Evolutionary conservation across 1,140 invertebrate species (phyloP).

Genomic region (Cardiocondyla obscurior): DNA sequence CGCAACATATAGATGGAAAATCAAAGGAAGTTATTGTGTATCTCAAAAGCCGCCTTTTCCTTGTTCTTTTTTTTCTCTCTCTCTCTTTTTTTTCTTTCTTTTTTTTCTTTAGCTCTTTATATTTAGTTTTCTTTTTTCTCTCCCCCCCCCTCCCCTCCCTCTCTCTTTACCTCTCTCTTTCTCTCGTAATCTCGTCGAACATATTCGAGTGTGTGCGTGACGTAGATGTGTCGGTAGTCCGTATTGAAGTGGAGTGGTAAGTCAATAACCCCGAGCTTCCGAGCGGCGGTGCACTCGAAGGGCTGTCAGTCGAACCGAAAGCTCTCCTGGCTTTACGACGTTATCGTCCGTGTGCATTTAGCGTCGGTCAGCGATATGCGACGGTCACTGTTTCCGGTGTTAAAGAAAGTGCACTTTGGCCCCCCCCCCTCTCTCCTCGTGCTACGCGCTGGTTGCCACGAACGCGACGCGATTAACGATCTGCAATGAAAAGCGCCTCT

Average conservation of each 20-base stretch:
- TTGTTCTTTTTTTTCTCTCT: constrained; percentile 13
- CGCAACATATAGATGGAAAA: neutral
- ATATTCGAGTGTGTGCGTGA: constrained; percentile 42
- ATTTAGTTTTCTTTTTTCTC: neutral
- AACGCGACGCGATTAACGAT: constrained; percentile 54
- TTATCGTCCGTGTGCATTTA: constrained; percentile 80
- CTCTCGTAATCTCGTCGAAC: constrained; percentile 18
- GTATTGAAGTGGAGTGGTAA: constrained; percentile 80
- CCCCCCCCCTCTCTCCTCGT: too few relatives aligned
- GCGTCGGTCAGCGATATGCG: constrained; percentile 68
- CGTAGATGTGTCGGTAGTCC: constrained; percentile 66
- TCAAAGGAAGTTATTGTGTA: neutral
- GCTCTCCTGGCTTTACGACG: constrained; percentile 79
- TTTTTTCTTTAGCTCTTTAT: neutral
- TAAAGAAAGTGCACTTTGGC: constrained; percentile 62
- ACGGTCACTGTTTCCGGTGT: constrained; percentile 55
- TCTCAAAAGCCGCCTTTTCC: constrained; percentile 28
- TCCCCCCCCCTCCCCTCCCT: neutral
- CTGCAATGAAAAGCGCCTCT: constrained; percentile 49
- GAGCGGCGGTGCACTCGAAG: constrained; percentile 78
- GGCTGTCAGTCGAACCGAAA: constrained; percentile 82
- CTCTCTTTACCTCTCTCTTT: constrained; percentile 9
- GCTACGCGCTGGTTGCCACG: constrained; percentile 27
- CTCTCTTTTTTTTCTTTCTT: neutral
- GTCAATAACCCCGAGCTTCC: constrained; percentile 82